Base-by-base conservation (phyloP, 2,797 vertebrate species). In the Spinibarbus caldwelli region DNA sequence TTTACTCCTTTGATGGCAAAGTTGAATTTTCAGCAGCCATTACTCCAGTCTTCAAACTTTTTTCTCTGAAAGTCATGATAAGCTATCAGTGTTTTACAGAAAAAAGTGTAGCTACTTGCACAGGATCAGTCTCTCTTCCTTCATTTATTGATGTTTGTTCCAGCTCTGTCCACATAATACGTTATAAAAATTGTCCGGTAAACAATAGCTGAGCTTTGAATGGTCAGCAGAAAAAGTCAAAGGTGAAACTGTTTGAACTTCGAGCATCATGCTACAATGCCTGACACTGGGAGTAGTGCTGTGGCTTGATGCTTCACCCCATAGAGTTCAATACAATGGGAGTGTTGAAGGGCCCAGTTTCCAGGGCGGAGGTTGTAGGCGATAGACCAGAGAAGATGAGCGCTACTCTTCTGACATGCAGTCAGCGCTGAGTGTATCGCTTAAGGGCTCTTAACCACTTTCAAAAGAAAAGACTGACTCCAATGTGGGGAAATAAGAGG, bases 381-480 rank as follows among this genome's bases (percentile, higher is more conserved):
- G 67, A 84, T 45, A 10, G 34, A 67, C 68, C 19, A 43, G 77
- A 84, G 47, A 78, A 68, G 47, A 80, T 17, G 49, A 78, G 54
- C 23, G 6, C 34, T 36, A 21, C 21, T 81, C 64, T 85, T 41
- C 66, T 52, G 70, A 71, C 78, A 85, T 26, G 52, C 49, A 34
- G 64, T 71, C 71, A 54, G 64, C 12, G 54, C 82, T 86, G 36
- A 59, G 49, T 17, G 70, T 78, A 84, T 29, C 36, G 87, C 85
- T 88, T 72, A 47, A 88, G 85, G 87, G 87, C 36, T 82, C 72
- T 72, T 66, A 36, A 80, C 47, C 49, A 68, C 14, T 31, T 80
- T 80, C 75, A 80, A 76, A 83, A 76, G 72, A 76, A 52, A 49
- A n/a, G 57, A 62, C 76, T 62, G 78, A 78, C 70, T 66, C 57